These are phyloP conservation scores for Halictus rubicundus DNA, from an alignment of 1,140 invertebrate genomes.

Conservation along the genomic window DNA sequence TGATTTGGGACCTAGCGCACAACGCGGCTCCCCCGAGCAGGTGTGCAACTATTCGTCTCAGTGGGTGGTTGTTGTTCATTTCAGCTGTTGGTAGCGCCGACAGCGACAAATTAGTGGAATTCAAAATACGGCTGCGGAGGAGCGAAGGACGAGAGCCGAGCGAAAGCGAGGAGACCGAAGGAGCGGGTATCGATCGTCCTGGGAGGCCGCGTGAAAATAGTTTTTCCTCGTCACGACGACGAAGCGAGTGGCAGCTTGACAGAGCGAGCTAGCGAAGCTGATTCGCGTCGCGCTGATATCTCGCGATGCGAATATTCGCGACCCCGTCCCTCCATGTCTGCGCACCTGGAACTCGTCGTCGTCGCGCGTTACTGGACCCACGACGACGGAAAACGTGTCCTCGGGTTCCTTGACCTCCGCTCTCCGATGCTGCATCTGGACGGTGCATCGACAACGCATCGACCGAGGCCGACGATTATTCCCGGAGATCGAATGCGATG, in stretches of 20 bases:
- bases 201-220: constrained; percentile 36
- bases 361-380: constrained; percentile 40
- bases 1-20: too few relatives aligned
- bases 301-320: constrained; percentile 58
- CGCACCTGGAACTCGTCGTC: constrained; percentile 49
- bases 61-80: neutral
- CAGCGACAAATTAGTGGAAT: constrained; percentile 39
- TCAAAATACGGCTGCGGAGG: constrained; percentile 30
- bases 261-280: neutral
- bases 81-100: neutral
- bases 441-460: constrained; percentile 36
- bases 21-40: too few relatives aligned
- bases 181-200: constrained; percentile 32
- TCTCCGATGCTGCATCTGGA: constrained; percentile 16
- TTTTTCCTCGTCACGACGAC: constrained; percentile 32
- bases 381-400: constrained; percentile 35
- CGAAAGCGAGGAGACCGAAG: constrained; percentile 13
- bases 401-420: constrained; percentile 56
- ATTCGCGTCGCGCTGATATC: constrained; percentile 36
- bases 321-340: constrained; percentile 12
- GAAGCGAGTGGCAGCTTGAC: constrained; percentile 46
- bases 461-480: constrained; percentile 7
- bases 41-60: neutral
- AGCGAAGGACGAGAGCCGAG: too few relatives aligned
- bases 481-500: neutral